phyloP scores from a whole-genome alignment of 2,113 vertebrate species.

The Pseudorhombus dupliciocellatus region DNA sequence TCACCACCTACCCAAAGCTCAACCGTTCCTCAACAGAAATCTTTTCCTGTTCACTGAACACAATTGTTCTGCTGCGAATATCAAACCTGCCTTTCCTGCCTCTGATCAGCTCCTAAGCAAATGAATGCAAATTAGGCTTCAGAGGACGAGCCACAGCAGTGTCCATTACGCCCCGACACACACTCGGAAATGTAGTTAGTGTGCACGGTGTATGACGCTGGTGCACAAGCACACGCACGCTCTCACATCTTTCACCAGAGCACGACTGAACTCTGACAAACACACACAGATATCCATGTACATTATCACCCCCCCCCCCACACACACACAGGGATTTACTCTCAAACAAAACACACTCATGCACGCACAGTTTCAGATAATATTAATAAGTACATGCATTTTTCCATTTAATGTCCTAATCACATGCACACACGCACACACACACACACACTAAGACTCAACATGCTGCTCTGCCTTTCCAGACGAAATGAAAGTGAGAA shows the following conservation, averaged over 20 bases:
- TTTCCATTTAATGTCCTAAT: conserved; percentile 8
- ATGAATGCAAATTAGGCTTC: conserved; percentile 65
- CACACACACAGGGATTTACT: neutral
- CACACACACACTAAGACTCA: conserved; percentile 1
- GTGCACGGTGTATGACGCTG: conserved; percentile 33
- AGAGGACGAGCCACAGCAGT: conserved; percentile 58
- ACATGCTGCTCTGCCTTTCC: conserved; percentile 44
- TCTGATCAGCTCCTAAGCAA: conserved; percentile 64
- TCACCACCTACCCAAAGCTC: neutral
- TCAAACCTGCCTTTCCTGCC: conserved; percentile 51
- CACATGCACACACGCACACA: neutral
- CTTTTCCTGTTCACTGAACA: neutral
- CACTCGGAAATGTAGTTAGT: conserved; percentile 52
- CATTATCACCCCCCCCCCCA: neutral
- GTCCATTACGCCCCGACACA: conserved; percentile 55
- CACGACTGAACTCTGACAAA: conserved; percentile 10
- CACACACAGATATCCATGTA: conserved; percentile 1
- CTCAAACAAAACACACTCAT: neutral
- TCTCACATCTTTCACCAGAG: conserved; percentile 4
- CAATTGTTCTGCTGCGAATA: conserved; percentile 37
- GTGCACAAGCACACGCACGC: conserved; percentile 9
- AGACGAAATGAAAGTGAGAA: conserved; percentile 65
- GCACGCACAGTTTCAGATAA: conserved; percentile 5
- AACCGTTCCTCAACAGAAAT: neutral
- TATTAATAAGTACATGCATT: conserved; percentile 1